These are phyloP conservation scores for Lamprotornis superbus DNA, from an alignment of 2,113 vertebrate genomes.

Conservation along the genomic window DNA sequence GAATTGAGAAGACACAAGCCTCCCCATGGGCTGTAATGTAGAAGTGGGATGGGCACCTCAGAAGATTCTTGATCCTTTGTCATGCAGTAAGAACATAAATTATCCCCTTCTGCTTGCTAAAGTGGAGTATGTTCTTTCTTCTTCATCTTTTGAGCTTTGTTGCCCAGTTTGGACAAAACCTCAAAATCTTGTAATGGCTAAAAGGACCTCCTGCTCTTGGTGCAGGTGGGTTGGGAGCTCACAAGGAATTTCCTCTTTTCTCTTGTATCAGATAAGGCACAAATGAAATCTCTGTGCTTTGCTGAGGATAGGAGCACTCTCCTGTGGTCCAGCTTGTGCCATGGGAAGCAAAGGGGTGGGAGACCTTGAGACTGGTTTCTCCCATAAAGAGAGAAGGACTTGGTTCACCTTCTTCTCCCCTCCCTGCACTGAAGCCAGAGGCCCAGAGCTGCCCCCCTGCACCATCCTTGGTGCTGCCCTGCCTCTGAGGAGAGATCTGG, in stretches of 20 bases:
- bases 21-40: background rate
- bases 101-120: background rate
- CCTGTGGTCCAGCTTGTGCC: background rate
- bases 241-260: background rate
- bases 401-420: background rate
- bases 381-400: background rate
- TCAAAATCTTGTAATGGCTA: background rate
- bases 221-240: background rate
- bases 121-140: background rate
- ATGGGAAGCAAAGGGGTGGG: background rate
- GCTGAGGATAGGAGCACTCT: background rate
- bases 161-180: background rate
- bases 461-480: background rate
- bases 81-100: background rate
- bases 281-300: fast-evolving
- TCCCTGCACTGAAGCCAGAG: background rate
- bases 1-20: background rate
- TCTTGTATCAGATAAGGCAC: background rate
- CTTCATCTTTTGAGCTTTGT: background rate
- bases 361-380: background rate
- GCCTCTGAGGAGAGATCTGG: background rate
- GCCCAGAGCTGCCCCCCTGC: background rate
- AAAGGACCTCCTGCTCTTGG: background rate
- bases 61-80: background rate
- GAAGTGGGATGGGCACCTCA: background rate